Evolutionary conservation across 2,888 invertebrate genomes (phyloP).

Genomic region (Drosophila nigricruria): DNA sequence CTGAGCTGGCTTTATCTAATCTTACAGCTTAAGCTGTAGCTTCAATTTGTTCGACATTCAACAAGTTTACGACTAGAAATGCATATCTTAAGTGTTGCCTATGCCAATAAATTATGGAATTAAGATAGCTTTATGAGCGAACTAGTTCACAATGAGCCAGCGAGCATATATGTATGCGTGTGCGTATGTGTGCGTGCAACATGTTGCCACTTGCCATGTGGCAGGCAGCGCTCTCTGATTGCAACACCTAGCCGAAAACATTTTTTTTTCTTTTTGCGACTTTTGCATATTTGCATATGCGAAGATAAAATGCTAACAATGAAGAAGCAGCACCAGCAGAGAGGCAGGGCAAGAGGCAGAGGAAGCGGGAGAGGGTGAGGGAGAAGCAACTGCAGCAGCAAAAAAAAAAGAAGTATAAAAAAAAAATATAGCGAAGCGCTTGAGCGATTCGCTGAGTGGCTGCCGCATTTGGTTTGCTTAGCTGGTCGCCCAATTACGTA

Average conservation of each 20-base stretch:
- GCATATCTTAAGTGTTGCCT: not conserved
- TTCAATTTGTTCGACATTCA: not conserved
- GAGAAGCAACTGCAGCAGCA: not conserved
- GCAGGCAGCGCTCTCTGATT: slow-evolving; percentile 55
- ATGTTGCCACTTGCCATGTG: slow-evolving; percentile 24
- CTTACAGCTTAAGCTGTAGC: not conserved
- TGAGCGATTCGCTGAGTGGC: slow-evolving; percentile 66
- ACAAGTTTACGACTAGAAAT: not conserved
- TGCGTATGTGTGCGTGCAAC: slow-evolving; percentile 8
- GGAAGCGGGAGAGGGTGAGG: not conserved
- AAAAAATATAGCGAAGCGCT: slow-evolving; percentile 59
- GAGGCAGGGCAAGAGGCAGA: not conserved
- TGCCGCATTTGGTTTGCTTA: slow-evolving; percentile 58
- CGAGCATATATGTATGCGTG: not conserved
- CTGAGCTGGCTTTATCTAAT: not conserved
- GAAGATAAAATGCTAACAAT: slow-evolving; percentile 21
- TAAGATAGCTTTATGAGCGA: slow-evolving; percentile 21
- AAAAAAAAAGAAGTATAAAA: slow-evolving; percentile 26
- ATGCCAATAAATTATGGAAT: slow-evolving; percentile 15
- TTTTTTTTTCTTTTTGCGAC: not conserved
- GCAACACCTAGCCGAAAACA: slow-evolving; percentile 42
- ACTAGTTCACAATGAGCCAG: slow-evolving; percentile 4
- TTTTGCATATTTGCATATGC: slow-evolving; percentile 33
- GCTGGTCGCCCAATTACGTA: slow-evolving; percentile 74
- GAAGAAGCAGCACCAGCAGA: slow-evolving; percentile 3